A percentile compares a stretch with the other conserved stretches of the same genome.
Conservation (phyloP, 2,888 invertebrate genomes). For the Perizoma affinitatum region DNA sequence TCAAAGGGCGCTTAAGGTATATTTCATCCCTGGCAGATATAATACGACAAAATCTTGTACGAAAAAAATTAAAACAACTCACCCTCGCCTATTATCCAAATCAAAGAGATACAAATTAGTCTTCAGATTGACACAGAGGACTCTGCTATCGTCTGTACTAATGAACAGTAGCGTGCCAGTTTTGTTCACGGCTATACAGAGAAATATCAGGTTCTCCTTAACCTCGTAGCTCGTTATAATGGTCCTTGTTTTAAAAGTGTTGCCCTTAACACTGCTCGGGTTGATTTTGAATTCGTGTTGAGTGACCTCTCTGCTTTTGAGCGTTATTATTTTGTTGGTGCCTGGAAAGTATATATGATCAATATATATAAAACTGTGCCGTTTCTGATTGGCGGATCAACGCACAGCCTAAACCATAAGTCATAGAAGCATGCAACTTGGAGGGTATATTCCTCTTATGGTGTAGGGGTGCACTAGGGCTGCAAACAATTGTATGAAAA, state of each 20-base stretch:
- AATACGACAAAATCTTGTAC: too few species aligned
- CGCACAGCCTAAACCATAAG: too few species aligned
- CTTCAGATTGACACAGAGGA: conserved; percentile 71
- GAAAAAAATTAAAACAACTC: conserved; percentile 36
- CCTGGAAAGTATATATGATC: conserved; percentile 52
- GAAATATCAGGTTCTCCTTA: conserved; percentile 62
- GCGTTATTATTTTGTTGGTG: conserved; percentile 67
- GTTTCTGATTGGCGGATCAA: too few species aligned
- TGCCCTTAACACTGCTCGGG: conserved; percentile 46
- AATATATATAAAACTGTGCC: conserved; percentile 1
- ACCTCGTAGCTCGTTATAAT: conserved; percentile 60
- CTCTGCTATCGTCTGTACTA: conserved; percentile 72
- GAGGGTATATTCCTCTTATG: too few species aligned
- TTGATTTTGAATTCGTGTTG: conserved; percentile 62
- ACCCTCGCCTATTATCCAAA: conserved; percentile 77
- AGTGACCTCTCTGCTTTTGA: conserved; percentile 65
- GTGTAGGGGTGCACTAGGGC: too few species aligned
- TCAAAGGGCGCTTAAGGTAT: too few species aligned
- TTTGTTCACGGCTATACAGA: conserved; percentile 69
- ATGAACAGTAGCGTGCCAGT: conserved; percentile 71
- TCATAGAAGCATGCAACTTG: too few species aligned
- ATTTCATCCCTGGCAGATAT: neutral
- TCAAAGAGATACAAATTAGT: conserved; percentile 66
- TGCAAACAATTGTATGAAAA: too few species aligned
- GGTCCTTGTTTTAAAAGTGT: conserved; percentile 51